Evolutionary conservation across 2,113 vertebrate species (phyloP).

Genomic region (Anarhynchus alexandrinus): DNA sequence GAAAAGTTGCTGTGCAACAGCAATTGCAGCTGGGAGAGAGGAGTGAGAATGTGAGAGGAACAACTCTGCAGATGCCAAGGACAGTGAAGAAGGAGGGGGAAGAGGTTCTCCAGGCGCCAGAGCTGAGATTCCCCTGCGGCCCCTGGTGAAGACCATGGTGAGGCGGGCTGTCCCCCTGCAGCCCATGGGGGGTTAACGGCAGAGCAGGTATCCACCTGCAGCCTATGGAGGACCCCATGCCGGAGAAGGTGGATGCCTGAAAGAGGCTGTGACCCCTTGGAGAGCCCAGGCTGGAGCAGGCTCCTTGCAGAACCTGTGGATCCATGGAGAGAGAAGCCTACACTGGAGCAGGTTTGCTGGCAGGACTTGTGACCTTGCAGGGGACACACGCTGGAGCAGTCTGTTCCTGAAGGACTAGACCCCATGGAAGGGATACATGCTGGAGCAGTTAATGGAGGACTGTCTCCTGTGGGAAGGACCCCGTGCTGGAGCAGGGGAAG

Average conservation of each 20-base stretch:
- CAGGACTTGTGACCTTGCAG: neutral
- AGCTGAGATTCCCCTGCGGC: neutral
- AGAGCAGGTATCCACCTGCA: neutral
- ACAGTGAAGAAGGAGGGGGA: neutral
- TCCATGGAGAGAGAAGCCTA: neutral
- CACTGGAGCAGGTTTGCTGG: neutral
- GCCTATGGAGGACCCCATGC: rapidly evolving
- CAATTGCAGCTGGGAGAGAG: neutral
- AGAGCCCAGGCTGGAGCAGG: neutral
- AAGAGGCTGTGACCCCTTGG: neutral
- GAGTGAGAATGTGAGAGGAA: neutral
- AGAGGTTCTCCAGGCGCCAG: neutral
- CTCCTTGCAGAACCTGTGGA: neutral
- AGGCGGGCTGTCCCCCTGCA: neutral
- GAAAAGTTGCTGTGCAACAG: neutral
- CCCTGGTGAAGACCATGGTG: too few relatives aligned
- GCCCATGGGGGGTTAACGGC: neutral
- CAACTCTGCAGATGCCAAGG: neutral
- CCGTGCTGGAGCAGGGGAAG: neutral
- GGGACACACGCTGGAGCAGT: neutral
- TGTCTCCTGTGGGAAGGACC: too few relatives aligned
- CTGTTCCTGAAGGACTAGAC: neutral
- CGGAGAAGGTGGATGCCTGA: neutral
- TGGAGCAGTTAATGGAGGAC: neutral
- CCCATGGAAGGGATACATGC: neutral